Evolutionary conservation across 2,888 invertebrate genomes (phyloP), one percentile per base, ranked within the genome.

Genomic region (Malthinus flaveolus): DNA sequence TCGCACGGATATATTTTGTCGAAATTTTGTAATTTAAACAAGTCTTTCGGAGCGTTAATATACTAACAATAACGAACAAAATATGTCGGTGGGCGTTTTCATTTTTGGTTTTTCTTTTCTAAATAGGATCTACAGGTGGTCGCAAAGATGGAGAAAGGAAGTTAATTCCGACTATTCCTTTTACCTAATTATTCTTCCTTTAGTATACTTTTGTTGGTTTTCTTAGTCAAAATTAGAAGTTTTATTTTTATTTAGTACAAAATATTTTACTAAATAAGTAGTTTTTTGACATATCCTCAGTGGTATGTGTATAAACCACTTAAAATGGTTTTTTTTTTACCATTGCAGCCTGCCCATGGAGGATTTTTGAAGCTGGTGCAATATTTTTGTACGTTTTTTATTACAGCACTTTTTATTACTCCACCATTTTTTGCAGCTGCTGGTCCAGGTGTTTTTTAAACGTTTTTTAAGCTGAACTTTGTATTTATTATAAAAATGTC

Each of bases 281-380:
- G 68, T 63, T 77, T 78, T 79, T 79, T 78, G 78, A 70, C 78
- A 78, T 78, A 78, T 77, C 78, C 76, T 33, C 66, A 65, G 77
- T 73, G 78, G 70, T 78, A 78, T 78, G 78, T 76, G 74, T 73
- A 35, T 49, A 59, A 75, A 74, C 73, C 70, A 68, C 72, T 74
- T 69, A 65, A 68, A n/a, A 68, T 67, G 39, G 68, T 68, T 57
- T 62, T 70, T 76, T 77, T 77, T 76, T 72, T 74, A 78, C 77
- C 76, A 78, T 78, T 78, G 76, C 78, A 79, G 78, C 78, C 72
- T 71, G 72, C 74, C 75, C 71, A 70, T 71, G 74, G 72, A 75
- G 73, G 75, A 73, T 75, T 73, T 76, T 73, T 73, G 71, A 72
- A 71, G 71, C 69, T 71, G 72, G 71, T 68, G 68, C 68, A 69